Conservation (phyloP, 2,113 vertebrate species). For the Phoenicopterus ruber region DNA sequence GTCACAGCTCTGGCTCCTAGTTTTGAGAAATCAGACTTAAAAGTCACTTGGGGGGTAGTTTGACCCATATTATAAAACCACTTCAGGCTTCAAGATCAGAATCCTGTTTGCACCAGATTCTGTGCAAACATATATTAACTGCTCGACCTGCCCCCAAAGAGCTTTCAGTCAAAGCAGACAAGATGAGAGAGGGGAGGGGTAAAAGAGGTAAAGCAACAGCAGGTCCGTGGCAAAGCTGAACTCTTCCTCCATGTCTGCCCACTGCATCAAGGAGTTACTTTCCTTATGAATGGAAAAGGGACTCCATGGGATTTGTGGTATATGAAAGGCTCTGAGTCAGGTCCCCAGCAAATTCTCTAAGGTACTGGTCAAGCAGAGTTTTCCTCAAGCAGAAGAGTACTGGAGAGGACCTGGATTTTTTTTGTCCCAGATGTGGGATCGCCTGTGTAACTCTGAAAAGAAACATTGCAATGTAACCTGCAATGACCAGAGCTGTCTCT, state of each 20-base stretch:
- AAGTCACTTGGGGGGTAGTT: neutral
- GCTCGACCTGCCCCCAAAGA: neutral
- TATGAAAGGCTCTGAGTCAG: neutral
- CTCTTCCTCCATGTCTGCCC: neutral
- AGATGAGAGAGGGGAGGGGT: neutral
- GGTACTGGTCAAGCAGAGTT: neutral
- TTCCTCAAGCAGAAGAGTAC: neutral
- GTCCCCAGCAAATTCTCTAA: neutral
- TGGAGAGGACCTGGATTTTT: neutral
- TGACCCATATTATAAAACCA: neutral
- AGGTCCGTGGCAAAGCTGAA: neutral
- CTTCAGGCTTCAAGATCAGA: neutral
- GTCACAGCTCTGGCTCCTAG: neutral
- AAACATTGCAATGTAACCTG: neutral
- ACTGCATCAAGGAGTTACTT: accelerated
- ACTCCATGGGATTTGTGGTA: neutral
- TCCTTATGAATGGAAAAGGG: neutral
- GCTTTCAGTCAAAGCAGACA: neutral
- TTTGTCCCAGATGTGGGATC: neutral
- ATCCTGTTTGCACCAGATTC: neutral
- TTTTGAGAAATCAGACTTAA: neutral
- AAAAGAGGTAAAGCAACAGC: neutral
- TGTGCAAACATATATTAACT: neutral
- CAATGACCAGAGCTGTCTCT: neutral
- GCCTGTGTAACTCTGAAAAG: neutral